These are phyloP conservation scores for Caenorhabditis briggsae DNA, from an alignment of 1,140 invertebrate genomes.

Conservation along the genomic window DNA sequence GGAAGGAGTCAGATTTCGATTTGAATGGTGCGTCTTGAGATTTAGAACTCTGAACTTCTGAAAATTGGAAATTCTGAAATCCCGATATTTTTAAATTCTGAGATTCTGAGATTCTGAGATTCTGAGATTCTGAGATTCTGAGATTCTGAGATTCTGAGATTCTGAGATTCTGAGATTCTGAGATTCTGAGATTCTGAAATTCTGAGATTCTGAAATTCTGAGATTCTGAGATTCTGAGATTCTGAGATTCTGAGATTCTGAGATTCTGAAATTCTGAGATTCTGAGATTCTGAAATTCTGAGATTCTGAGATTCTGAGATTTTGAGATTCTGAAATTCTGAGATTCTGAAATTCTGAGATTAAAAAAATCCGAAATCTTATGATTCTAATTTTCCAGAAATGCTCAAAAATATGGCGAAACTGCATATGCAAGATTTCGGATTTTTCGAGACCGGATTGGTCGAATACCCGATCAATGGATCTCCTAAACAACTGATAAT, in stretches of 20 bases:
- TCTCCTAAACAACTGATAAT: neutral
- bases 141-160: too few relatives aligned
- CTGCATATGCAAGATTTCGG: neutral
- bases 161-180: too few relatives aligned
- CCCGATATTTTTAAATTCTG: too few relatives aligned
- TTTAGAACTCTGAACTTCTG: too few relatives aligned
- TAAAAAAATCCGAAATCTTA: neutral
- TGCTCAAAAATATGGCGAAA: conserved; percentile 24
- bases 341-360: too few relatives aligned
- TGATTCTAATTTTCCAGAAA: neutral
- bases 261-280: neutral
- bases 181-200: too few relatives aligned
- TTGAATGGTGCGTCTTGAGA: neutral
- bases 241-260: too few relatives aligned
- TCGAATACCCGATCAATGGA: neutral
- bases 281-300: neutral
- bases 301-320: too few relatives aligned
- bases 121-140: too few relatives aligned
- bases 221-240: neutral
- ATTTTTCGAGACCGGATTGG: neutral
- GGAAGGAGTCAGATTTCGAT: neutral
- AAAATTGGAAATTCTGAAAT: too few relatives aligned
- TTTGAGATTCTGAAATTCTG: too few relatives aligned
- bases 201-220: neutral
- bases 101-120: too few relatives aligned